Percentiles rank a stretch among this genome's conserved stretches.
Conservation (phyloP, 2,888 invertebrate species). For the Noctua janthe region DNA sequence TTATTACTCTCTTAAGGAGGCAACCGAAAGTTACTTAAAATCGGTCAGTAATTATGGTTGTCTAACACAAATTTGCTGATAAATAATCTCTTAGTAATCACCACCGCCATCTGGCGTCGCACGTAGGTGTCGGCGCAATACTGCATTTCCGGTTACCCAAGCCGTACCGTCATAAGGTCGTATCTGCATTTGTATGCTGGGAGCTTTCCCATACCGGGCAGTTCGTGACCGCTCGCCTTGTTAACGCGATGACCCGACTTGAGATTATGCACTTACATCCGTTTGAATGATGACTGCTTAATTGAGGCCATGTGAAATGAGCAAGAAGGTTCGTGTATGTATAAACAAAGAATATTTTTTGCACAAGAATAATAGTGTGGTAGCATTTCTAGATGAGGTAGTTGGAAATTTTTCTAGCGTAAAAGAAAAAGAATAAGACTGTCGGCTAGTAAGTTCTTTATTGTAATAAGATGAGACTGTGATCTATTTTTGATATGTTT, state of each 20-base stretch:
- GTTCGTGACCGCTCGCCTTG: slow-evolving; percentile 88
- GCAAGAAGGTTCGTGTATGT: slow-evolving; percentile 71
- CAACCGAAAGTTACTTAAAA: slow-evolving; percentile 22
- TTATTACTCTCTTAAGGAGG: slow-evolving; percentile 27
- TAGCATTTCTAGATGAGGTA: slow-evolving; percentile 23
- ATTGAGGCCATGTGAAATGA: slow-evolving; percentile 82
- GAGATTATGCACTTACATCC: slow-evolving; percentile 89
- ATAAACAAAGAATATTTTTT: slow-evolving; percentile 74
- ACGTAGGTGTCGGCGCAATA: slow-evolving; percentile 71
- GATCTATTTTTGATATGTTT: background rate
- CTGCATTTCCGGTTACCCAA: slow-evolving; percentile 72
- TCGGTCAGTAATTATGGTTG: slow-evolving; percentile 48
- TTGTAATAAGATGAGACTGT: background rate
- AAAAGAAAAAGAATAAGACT: background rate
- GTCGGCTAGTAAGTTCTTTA: background rate
- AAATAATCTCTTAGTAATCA: slow-evolving; percentile 60
- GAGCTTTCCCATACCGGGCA: slow-evolving; percentile 90
- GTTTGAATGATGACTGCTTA: slow-evolving; percentile 88
- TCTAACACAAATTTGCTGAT: slow-evolving; percentile 40
- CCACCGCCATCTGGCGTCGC: slow-evolving; percentile 66
- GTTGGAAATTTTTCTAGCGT: background rate
- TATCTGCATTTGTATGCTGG: slow-evolving; percentile 87
- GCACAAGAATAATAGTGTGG: slow-evolving; percentile 67
- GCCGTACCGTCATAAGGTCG: slow-evolving; percentile 77
- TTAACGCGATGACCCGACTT: slow-evolving; percentile 87